Percentiles rank a stretch among this genome's conserved stretches.
Conservation (phyloP, 1,140 invertebrate species). For the Globodera rostochiensis region DNA sequence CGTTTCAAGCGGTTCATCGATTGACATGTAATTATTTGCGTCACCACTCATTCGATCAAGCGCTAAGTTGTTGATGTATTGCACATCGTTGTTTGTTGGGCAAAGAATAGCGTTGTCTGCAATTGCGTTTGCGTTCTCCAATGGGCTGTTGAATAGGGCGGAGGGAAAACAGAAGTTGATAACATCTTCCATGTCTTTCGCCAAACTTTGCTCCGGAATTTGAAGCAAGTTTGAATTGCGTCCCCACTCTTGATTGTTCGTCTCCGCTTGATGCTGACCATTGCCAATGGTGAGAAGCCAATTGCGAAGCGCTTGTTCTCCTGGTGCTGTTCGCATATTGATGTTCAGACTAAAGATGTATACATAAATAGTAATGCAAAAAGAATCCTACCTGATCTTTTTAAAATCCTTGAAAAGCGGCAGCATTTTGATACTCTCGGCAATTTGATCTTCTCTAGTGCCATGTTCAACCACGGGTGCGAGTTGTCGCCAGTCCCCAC, state of each 20-base stretch:
- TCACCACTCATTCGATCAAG: background rate
- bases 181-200: background rate
- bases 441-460: conserved; percentile 11
- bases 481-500: conserved; percentile 60
- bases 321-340: conserved; percentile 29
- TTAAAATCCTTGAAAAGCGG: conserved; percentile 5
- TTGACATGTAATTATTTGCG: background rate
- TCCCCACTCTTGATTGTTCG: no score
- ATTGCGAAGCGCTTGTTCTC: background rate
- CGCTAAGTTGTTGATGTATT: background rate
- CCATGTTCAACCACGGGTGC: conserved; percentile 46
- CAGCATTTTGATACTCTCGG: conserved; percentile 5
- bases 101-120: background rate
- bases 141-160: background rate
- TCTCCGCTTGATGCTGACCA: background rate
- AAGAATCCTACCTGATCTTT: background rate
- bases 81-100: background rate
- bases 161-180: background rate
- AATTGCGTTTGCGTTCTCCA: background rate
- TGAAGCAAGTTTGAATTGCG: background rate
- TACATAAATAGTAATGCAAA: background rate
- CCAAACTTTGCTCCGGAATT: background rate
- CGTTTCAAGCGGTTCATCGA: background rate
- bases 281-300: conserved; percentile 1
- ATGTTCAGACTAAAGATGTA: background rate